Conservation (phyloP, 2,888 invertebrate species). For the Papilio gigon region DNA sequence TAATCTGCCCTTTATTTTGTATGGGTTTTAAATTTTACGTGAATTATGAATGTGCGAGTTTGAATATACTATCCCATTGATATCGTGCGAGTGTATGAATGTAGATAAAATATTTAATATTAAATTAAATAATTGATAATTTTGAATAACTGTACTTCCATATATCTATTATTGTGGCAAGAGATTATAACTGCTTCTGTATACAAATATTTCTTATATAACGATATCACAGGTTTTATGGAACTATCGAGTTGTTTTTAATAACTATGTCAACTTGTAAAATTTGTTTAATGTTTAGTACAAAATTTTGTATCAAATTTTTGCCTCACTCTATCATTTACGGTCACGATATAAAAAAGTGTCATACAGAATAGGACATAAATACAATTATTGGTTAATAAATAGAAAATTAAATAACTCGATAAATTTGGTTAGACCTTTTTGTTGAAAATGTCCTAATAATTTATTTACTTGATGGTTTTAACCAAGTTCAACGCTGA, state of each 20-base stretch:
- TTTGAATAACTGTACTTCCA: conserved; percentile 2
- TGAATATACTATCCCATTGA: background rate
- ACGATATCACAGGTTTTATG: background rate
- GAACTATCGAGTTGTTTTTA: background rate
- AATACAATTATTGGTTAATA: too few species aligned
- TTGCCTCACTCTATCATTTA: too few species aligned
- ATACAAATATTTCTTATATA: background rate
- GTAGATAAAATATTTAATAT: conserved; percentile 11
- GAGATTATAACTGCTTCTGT: background rate
- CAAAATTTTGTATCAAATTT: too few species aligned
- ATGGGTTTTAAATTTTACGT: conserved; percentile 68
- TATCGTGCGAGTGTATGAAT: background rate
- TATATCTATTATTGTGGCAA: conserved; percentile 2
- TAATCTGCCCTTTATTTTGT: conserved; percentile 68
- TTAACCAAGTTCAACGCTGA: too few species aligned
- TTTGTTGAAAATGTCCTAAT: too few species aligned
- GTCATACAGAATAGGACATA: too few species aligned
- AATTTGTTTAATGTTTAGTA: too few species aligned
- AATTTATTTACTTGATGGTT: too few species aligned
- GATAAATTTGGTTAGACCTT: too few species aligned
- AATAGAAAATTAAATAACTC: too few species aligned
- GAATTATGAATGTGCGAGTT: conserved; percentile 41
- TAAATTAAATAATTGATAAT: background rate
- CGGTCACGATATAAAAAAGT: too few species aligned
- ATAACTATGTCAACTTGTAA: too few species aligned